Evolutionary conservation across 2,888 invertebrate genomes (phyloP).

Genomic region (Melangyna quadrimaculata): DNA sequence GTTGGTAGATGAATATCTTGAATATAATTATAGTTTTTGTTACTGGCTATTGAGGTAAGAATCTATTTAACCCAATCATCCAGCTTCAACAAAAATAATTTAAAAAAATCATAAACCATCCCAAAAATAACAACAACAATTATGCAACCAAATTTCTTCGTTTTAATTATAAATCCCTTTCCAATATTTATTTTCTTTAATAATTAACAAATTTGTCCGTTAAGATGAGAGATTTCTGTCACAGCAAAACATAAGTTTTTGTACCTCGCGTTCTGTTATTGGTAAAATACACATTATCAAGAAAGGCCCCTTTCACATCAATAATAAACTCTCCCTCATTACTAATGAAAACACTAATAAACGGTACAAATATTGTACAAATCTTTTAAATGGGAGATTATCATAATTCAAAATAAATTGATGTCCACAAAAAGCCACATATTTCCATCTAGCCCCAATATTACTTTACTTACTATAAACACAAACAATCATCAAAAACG

Average conservation of each 20-base stretch:
- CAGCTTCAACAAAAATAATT: no score
- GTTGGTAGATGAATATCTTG: no score
- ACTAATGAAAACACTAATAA: neutral
- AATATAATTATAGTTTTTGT: no score
- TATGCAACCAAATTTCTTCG: no score
- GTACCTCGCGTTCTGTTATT: neutral
- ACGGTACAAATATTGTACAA: neutral
- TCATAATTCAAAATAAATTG: conserved; percentile 43
- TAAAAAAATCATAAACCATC: no score
- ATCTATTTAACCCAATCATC: no score
- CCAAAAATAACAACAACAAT: no score
- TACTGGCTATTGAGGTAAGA: no score
- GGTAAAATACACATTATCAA: no score
- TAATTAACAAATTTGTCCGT: neutral
- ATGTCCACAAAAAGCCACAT: conserved; percentile 41
- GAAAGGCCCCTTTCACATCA: neutral
- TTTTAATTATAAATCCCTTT: no score
- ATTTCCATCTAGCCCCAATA: conserved; percentile 32
- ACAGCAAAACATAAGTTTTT: neutral
- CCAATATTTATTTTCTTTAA: neutral
- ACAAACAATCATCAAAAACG: conserved; percentile 63
- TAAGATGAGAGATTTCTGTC: neutral
- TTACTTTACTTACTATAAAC: conserved; percentile 61
- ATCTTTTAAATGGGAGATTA: conserved; percentile 47
- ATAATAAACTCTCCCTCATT: neutral